Base-by-base conservation (phyloP, 2,113 vertebrate genomes). In the Phycodurus eques region DNA sequence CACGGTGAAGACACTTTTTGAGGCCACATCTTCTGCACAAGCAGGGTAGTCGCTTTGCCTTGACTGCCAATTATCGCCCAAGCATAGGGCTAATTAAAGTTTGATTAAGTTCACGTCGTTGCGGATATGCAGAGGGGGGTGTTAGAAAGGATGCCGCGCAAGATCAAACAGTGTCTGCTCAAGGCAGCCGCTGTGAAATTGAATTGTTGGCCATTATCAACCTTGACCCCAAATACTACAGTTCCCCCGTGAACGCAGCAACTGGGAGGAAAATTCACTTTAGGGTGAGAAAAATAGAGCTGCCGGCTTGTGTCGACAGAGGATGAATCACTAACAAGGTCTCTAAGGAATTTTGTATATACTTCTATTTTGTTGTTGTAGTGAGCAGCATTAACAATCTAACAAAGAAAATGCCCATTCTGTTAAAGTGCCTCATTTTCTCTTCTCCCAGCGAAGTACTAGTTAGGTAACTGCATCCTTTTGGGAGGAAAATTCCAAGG, bases 41-140 rank as follows among this genome's bases (percentile, higher is more conserved):
- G 81, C 71, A 67, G 77, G 71, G 75, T 78, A 74, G 73, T 75
- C 77, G 78, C 82, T 84, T 81, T 80, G 80, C 81, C 78, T 74
- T 72, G 68, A 73, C 84, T 91, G 88, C 87, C 88, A 92, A 89
- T 93, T 93, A 91, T 78, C 88, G 80, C 75, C 82, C 84, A 90
- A 90, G 86, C 80, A 78, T 69, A 85, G 83, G 87, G 84, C 90
- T 92, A 93, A 92, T 93, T 92, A 93, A 91, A 89, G 83, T 90
- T 91, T 91, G 90, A 93, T 93, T 86, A 91, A 87, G 89, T 88
- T 89, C 82, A 80, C 76, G 73, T 78, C 79, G 81, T 89, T 49
- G 82, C 83, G 81, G 87, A 89, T 88, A 91, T 90, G 87, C 82
- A 88, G 82, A 83, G 80, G 80, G 72, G 78, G 66, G 66, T 68